These are phyloP conservation scores for Myiozetetes cayanensis DNA, from an alignment of 2,113 vertebrate species.

Conservation along the genomic window DNA sequence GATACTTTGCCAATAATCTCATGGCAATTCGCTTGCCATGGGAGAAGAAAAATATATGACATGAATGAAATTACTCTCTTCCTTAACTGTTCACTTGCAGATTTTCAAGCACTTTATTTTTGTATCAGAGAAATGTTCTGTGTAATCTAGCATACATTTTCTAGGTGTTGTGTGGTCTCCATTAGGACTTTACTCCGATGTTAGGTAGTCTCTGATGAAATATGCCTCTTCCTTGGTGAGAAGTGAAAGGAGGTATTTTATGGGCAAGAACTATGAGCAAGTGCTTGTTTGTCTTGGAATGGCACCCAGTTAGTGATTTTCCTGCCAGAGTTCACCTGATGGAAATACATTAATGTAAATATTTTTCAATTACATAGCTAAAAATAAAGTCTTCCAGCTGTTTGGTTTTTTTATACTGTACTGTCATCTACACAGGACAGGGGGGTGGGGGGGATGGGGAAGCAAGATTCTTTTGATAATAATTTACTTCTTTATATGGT, in stretches of 20 bases:
- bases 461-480: neutral
- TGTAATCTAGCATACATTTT: neutral
- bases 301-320: neutral
- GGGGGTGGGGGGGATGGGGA: accelerated
- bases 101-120: neutral
- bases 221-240: neutral
- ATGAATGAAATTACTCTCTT: neutral
- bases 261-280: neutral
- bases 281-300: neutral
- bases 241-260: neutral
- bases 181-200: neutral
- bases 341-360: neutral
- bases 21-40: neutral
- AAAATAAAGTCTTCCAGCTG: neutral
- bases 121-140: neutral
- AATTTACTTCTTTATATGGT: neutral
- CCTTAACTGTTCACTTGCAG: neutral
- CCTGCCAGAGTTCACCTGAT: neutral
- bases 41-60: neutral
- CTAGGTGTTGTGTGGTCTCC: neutral
- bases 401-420: neutral
- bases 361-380: neutral
- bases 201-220: neutral
- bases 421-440: neutral
- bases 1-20: slow-evolving; percentile 22